Conservation (phyloP, 1,140 invertebrate species). For the Magallana angulata region DNA sequence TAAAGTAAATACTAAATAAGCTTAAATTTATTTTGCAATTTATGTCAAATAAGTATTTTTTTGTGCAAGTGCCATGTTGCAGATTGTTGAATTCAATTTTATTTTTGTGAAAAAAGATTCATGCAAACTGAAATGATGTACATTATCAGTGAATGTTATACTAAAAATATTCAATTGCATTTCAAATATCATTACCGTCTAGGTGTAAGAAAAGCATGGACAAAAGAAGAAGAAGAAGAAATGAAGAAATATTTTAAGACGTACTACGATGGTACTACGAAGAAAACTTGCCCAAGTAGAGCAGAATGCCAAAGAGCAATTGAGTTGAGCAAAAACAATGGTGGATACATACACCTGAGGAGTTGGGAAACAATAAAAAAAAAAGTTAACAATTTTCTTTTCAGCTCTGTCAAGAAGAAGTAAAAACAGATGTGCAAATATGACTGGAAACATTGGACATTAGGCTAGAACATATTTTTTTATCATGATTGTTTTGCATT, state of each 20-base stretch:
- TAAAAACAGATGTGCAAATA: background rate
- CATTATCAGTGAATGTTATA: background rate
- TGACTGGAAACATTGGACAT: no score
- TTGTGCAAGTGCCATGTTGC: no score
- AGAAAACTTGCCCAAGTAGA: constrained; percentile 27
- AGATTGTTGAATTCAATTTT: no score
- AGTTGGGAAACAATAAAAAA: constrained; percentile 8
- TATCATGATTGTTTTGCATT: constrained; percentile 14
- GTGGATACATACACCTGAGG: background rate
- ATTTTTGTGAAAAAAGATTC: no score
- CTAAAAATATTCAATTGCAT: background rate
- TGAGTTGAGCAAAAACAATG: constrained; percentile 7
- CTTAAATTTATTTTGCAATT: no score
- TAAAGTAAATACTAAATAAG: no score
- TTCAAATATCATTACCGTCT: constrained; percentile 14
- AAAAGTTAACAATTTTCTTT: constrained; percentile 5
- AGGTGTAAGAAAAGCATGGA: constrained; percentile 18
- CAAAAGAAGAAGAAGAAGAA: constrained; percentile 11
- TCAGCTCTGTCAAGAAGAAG: constrained; percentile 20
- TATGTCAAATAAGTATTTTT: no score
- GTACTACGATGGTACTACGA: background rate
- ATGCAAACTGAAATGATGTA: no score
- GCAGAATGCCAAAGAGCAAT: constrained; percentile 12
- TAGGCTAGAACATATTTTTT: background rate
- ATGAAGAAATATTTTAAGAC: constrained; percentile 14